Evolutionary conservation across 2,113 vertebrate genomes (phyloP).

Genomic region (Nettapus auritus): DNA sequence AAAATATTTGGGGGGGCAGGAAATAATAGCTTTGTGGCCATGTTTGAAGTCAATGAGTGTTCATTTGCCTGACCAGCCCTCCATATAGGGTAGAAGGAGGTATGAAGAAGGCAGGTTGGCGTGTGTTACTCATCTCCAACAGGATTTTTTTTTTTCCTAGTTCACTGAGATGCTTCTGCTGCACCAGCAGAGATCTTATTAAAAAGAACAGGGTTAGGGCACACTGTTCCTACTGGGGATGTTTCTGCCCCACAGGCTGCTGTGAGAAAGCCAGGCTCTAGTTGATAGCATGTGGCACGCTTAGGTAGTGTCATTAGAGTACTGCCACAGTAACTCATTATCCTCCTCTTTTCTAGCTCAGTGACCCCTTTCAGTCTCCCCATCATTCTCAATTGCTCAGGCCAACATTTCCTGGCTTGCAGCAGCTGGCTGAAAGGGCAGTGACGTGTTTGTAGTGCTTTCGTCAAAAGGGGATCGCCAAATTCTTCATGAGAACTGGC

Average conservation of each 20-base stretch:
- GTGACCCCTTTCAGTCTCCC: background rate
- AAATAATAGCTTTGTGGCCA: background rate
- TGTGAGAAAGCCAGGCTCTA: background rate
- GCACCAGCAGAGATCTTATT: background rate
- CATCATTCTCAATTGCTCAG: background rate
- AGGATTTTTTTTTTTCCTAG: background rate
- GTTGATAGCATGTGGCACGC: background rate
- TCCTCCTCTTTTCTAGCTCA: background rate
- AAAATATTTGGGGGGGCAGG: background rate
- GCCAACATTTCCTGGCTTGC: background rate
- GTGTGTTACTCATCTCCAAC: background rate
- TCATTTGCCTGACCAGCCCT: background rate
- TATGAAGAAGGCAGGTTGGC: background rate
- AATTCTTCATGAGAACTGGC: background rate
- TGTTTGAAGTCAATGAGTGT: background rate
- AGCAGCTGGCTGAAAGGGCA: constrained; percentile 27
- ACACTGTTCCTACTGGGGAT: background rate
- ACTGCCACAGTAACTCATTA: background rate
- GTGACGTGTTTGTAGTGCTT: background rate
- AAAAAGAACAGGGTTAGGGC: background rate
- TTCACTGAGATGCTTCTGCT: background rate
- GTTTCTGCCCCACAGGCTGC: background rate
- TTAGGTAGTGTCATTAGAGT: background rate
- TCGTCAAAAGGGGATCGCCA: rapidly evolving
- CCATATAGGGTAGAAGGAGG: background rate